phyloP scores from a whole-genome alignment of 92 coral and sea anemone species.

The Porites cylindrica region DNA sequence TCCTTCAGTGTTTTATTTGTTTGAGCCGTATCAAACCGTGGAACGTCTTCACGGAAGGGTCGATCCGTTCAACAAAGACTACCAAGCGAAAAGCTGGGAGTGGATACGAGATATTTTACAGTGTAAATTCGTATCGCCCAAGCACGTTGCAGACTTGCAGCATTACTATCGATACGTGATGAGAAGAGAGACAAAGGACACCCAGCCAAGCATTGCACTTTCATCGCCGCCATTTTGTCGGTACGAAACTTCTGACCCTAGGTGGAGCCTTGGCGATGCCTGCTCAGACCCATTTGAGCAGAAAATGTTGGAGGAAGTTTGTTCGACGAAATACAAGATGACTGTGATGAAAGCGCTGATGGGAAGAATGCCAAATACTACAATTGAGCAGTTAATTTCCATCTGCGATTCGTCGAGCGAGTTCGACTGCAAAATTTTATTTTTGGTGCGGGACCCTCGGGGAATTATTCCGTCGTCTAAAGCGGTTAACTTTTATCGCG shows the following conservation, averaged over 20 bases:
- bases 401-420: constrained; percentile 32
- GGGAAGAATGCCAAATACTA: constrained; percentile 40
- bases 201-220: constrained; percentile 30
- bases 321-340: constrained; percentile 30
- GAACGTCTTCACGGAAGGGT: constrained; percentile 29
- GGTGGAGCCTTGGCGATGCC: constrained; percentile 21
- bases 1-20: constrained; percentile 52
- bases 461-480: constrained; percentile 53
- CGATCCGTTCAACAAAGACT: constrained; percentile 27
- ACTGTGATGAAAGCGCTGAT: constrained; percentile 52
- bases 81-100: constrained; percentile 24
- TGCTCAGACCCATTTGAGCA: constrained; percentile 26
- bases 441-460: constrained; percentile 54
- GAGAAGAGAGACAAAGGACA: neutral
- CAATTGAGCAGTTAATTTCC: constrained; percentile 22
- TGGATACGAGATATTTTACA: constrained; percentile 28
- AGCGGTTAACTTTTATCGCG: constrained; percentile 38
- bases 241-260: constrained; percentile 31
- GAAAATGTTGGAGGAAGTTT: constrained; percentile 23
- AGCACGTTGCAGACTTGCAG: constrained; percentile 2
- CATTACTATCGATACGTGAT: constrained; percentile 17
- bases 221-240: constrained; percentile 48
- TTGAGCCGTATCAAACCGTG: constrained; percentile 55
- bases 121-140: constrained; percentile 34
- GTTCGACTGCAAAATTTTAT: constrained; percentile 45